phyloP scores from a whole-genome alignment of 2,888 invertebrate genomes.

The Hirtodrosophila cameraria region DNA sequence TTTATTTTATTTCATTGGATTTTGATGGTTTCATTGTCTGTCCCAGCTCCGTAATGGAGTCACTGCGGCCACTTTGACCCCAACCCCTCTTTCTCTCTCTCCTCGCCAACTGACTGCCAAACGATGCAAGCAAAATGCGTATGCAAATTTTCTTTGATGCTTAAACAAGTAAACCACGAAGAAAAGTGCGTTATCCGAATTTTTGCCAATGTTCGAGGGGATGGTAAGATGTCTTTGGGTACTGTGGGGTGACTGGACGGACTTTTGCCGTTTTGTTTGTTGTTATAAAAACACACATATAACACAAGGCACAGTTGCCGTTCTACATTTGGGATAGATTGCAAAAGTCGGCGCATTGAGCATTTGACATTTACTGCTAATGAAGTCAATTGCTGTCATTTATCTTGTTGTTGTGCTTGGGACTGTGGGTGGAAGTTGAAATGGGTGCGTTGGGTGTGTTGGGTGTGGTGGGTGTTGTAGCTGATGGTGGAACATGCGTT shows the following conservation, averaged over 20 bases:
- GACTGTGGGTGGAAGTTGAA: too few species aligned
- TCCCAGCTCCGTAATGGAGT: slow-evolving; percentile 65
- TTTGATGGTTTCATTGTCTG: slow-evolving; percentile 83
- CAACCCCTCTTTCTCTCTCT: background rate
- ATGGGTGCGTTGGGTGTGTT: slow-evolving; percentile 3
- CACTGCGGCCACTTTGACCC: slow-evolving; percentile 61
- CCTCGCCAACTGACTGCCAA: slow-evolving; percentile 53
- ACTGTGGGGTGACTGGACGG: slow-evolving; percentile 1
- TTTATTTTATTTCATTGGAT: slow-evolving; percentile 84
- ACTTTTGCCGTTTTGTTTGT: slow-evolving; percentile 51
- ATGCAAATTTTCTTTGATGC: slow-evolving; percentile 77
- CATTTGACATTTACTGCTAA: slow-evolving; percentile 80
- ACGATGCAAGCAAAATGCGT: slow-evolving; percentile 81
- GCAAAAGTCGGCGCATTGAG: slow-evolving; percentile 27
- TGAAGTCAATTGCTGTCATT: slow-evolving; percentile 83
- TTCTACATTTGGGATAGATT: slow-evolving; percentile 35
- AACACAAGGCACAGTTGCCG: slow-evolving; percentile 47
- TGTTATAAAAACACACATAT: slow-evolving; percentile 53
- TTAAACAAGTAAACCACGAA: slow-evolving; percentile 18
- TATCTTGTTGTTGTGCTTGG: slow-evolving; percentile 59
- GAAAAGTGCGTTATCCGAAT: slow-evolving; percentile 33
- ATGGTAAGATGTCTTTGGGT: slow-evolving; percentile 2
- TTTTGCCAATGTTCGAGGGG: slow-evolving; percentile 53
- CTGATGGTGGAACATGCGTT: slow-evolving; percentile 3
- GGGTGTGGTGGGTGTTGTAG: slow-evolving; percentile 2